A percentile compares a stretch with the other conserved stretches of the same genome.
Conservation (phyloP, 2,113 vertebrate genomes). For the Charadrius vociferus region DNA sequence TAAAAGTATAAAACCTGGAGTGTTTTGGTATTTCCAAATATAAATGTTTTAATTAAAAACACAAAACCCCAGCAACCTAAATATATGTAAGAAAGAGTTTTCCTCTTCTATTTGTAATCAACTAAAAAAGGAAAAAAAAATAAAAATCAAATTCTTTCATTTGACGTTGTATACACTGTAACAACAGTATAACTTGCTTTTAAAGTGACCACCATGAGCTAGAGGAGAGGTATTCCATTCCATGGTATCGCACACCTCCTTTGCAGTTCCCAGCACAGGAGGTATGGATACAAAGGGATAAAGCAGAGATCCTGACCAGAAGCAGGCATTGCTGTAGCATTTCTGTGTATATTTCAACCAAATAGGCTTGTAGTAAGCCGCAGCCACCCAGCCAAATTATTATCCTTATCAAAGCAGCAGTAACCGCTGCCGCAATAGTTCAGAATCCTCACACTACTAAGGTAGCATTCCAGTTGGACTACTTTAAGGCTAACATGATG, state of each 20-base stretch:
- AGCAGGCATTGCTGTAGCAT: background rate
- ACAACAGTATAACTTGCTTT: background rate
- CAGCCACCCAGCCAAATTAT: background rate
- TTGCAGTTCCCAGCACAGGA: background rate
- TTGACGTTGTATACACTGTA: background rate
- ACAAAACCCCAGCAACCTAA: background rate
- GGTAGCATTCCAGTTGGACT: background rate
- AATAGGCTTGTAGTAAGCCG: background rate
- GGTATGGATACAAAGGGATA: background rate
- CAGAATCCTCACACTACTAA: background rate
- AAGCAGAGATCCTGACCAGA: background rate
- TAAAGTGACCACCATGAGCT: background rate
- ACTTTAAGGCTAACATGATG: background rate
- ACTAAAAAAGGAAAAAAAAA: background rate
- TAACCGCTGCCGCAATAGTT: background rate
- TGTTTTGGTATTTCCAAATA: background rate
- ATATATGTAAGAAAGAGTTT: background rate
- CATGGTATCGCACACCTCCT: background rate
- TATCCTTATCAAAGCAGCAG: background rate
- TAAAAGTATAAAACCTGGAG: background rate
- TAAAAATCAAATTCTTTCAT: background rate
- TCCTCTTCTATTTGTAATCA: background rate
- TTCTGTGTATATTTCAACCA: background rate
- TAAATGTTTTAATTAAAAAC: background rate
- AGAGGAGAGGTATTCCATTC: background rate